Evolutionary conservation across 2,888 invertebrate species (phyloP), one percentile per base, ranked within the genome.

Genomic region (Carterocephalus palaemon): DNA sequence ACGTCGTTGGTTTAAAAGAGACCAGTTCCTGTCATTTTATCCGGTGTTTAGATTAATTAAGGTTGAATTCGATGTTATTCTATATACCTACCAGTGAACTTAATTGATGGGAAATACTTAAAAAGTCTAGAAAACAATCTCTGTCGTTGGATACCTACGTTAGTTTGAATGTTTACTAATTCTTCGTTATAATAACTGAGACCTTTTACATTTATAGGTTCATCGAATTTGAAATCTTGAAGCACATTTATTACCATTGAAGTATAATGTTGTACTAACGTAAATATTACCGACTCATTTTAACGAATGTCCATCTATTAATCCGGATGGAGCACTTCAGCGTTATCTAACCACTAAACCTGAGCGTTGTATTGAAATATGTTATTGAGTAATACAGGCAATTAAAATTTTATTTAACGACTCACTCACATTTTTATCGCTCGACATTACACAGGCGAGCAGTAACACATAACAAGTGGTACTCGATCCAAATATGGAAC

Each of bases 101-200:
- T 69, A 74, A 80, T 82, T 79, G 76, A 82, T 82, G 73, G 62
- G 60, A 58, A 59, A 63, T 70, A 68, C 70, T 83, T 74, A 72
- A 76, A 79, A 77, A 60, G 80, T 76, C 74, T 57, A 53, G 56
- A 60, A 60, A 61, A 51, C 48, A 51, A 42, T 45, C 43, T 47
- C 32, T 36, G 34, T 42, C 40, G 34, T 54, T 37, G 51, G 46
- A 51, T 50, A 47, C 46, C 42, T 51, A 51, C 47, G 47, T 47
- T 34, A 50, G 42, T 46, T 48, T 12, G 22, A 9, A 9, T 31
- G 13, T 13, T 12, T 31, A 22, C 20, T n/a, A n/a, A n/a, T n/a
- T n/a, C n/a, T n/a, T n/a, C n/a, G n/a, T n/a, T n/a, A n/a, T n/a
- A n/a, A n/a, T n/a, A n/a, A n/a, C n/a, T n/a, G n/a, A n/a, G n/a